Base-by-base conservation (phyloP, 2,113 vertebrate genomes). In the Stigmatopora nigra region DNA sequence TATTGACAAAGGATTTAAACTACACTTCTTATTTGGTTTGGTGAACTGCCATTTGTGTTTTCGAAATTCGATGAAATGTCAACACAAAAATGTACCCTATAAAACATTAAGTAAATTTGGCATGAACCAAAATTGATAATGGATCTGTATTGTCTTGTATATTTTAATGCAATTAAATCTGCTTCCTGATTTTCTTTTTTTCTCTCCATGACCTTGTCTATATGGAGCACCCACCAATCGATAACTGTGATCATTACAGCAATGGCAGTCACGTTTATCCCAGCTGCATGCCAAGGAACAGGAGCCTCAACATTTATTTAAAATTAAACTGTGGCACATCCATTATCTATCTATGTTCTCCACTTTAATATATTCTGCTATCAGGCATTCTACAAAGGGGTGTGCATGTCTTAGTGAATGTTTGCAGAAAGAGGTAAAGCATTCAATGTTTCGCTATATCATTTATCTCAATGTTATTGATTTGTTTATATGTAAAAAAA, bases 171-270 rank as follows among this genome's bases (percentile, higher is more conserved):
- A 65, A 78, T 78, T 79, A 76, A 76, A 76, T 16, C 38, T 58
- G 69, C 61, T 76, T 71, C 61, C 69, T 76, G 51, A 62, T 38
- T 10, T 4, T 5, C 2, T 63, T 13, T 22, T 1, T 0, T 52
- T 67, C 72, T 57, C 52, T 72, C 53, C 17, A 51, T 78, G 84
- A 86, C 84, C 78, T 83, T 86, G 82, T 38, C 64, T 38, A 16
- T 38, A 16, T 52, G 67, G 68, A 0, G 49, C 62, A 59, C 58
- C 61, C 62, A 22, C 75, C 48, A 76, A 83, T 86, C 84, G 59
- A 84, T 83, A 62, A 22, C 63, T 75, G 73, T 74, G 76, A 83
- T 82, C 79, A 84, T 78, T 82, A 79, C 41, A 71, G 73, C 64
- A 66, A 81, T 68, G 75, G 62, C 70, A 84, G 69, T 77, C 80